Conservation (phyloP, 2,797 vertebrate species). For the Sebastes vulpes region DNA sequence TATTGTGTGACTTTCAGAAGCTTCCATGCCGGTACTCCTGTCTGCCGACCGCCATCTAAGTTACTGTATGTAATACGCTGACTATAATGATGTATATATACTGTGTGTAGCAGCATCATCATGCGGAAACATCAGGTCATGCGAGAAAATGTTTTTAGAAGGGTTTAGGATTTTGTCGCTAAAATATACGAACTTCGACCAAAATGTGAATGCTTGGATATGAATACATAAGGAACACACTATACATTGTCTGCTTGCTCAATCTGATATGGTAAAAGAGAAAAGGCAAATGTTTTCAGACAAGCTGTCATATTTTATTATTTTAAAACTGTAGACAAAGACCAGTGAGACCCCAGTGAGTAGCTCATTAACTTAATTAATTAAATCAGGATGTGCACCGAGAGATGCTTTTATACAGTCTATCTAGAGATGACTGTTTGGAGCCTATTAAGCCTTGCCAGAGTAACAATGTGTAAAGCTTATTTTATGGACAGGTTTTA, state of each 20-base stretch:
- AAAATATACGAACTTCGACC: too few relatives aligned
- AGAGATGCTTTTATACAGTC: background rate
- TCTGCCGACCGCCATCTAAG: too few relatives aligned
- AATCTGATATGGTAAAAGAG: background rate
- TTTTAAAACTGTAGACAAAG: background rate
- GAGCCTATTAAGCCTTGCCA: background rate
- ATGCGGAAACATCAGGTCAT: too few relatives aligned
- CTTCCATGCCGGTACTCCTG: too few relatives aligned
- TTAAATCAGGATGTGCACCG: background rate
- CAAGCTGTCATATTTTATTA: background rate
- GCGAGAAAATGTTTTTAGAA: too few relatives aligned
- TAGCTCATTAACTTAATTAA: background rate
- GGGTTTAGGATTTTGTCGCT: too few relatives aligned
- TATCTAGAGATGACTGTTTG: background rate
- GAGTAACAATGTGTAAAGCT: background rate
- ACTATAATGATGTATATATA: too few relatives aligned
- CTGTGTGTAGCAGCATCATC: too few relatives aligned
- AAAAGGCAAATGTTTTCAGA: background rate
- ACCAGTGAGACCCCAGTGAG: background rate
- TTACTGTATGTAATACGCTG: too few relatives aligned
- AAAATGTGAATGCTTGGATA: too few relatives aligned
- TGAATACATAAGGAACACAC: background rate
- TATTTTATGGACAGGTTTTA: background rate
- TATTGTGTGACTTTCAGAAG: too few relatives aligned
- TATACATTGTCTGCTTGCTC: background rate